A percentile compares a stretch with the other conserved stretches of the same genome.
phyloP scores from a whole-genome alignment of 92 coral and sea anemone genomes.

The Epizoanthus scotinus region DNA sequence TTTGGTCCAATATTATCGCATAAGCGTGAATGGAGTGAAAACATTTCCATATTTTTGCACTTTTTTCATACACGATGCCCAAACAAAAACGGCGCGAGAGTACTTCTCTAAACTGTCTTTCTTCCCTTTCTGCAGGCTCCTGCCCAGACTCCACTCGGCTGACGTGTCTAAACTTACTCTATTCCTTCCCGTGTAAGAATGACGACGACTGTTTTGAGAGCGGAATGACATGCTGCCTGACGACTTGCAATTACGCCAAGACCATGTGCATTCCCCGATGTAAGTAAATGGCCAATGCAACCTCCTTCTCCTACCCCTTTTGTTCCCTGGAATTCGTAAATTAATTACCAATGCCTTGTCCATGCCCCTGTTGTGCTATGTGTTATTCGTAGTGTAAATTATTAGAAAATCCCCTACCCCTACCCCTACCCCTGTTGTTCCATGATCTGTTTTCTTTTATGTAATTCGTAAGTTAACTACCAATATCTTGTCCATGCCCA shows the following conservation, averaged over 20 bases:
- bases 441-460: too few relatives aligned
- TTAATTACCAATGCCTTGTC: not conserved
- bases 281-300: not conserved
- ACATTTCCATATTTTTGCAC: too few relatives aligned
- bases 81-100: too few relatives aligned
- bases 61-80: too few relatives aligned
- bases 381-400: not conserved
- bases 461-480: not conserved
- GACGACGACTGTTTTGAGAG: slow-evolving; percentile 91
- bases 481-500: not conserved
- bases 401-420: not conserved
- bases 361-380: not conserved
- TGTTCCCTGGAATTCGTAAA: not conserved
- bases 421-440: not conserved
- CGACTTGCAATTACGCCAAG: slow-evolving; percentile 80
- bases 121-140: slow-evolving; percentile 55
- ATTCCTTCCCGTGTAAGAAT: slow-evolving; percentile 83
- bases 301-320: not conserved
- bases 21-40: too few relatives aligned
- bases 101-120: too few relatives aligned
- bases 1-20: too few relatives aligned
- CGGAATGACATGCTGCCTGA: slow-evolving; percentile 92
- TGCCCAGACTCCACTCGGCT: slow-evolving; percentile 73
- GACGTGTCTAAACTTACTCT: slow-evolving; percentile 79
- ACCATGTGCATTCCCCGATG: slow-evolving; percentile 95